Evolutionary conservation across 2,113 vertebrate genomes (phyloP), one percentile per base, ranked within the genome.

Genomic region (Camelus dromedarius): DNA sequence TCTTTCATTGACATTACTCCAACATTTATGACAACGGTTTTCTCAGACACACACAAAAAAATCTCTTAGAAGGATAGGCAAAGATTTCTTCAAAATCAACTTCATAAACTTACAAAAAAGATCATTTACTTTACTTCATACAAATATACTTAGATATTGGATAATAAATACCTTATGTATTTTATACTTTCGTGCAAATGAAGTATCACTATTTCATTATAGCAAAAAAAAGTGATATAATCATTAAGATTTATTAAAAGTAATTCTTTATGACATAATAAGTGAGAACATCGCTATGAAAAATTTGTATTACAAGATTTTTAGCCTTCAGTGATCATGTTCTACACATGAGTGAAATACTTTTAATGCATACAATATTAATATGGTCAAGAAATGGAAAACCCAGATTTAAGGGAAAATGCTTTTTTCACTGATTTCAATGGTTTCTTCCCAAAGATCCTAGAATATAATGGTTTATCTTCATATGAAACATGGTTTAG

Each of bases 321-420:
- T 89, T 69, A n/a, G 5, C 30, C 11, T 18, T 75, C 42, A 75
- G 76, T 42, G n/a, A 20, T 50, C 8, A 67, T 58, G 2, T 42
- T 76, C 7, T 56, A 5, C 4, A 32, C 16, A 69, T 83, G 24
- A 60, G 19, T 58, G 32, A 75, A 95, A 83, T 81, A 12, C 16
- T 42, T 92, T 64, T 38, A 81, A 69, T 1, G 3, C 38, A 42
- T 13, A 32, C 8, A 32, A 26, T 16, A 54, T 67, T 67, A 88
- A 95, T 88, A 82, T 58, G 30, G 15, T 75, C 48, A 88, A 60
- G 19, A 95, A 82, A 60, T 58, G 11, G 60, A 82, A 67, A 88
- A 73, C 35, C 24, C 18, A 92, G 38, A 32, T 88, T 8, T 81
- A 81, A 48, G 32, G 5, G 20, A 72, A 66, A 95, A 75, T 67